Evolutionary conservation across 2,797 vertebrate genomes (phyloP).

Genomic region (Chrysocyon brachyurus): DNA sequence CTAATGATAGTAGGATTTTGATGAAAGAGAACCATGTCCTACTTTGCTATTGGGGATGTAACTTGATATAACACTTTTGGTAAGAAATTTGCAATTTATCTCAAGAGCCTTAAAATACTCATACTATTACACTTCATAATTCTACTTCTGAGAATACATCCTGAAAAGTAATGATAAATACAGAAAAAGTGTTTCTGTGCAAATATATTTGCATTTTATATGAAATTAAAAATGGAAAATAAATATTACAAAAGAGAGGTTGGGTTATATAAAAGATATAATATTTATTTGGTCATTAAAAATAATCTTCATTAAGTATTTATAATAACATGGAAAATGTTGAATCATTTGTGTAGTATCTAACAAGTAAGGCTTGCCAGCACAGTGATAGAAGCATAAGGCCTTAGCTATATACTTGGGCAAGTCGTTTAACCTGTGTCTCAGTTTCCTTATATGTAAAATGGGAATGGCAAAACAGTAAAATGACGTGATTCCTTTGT

Average conservation of each 20-base stretch:
- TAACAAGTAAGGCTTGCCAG: not conserved
- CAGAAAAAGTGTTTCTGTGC: not conserved
- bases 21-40: not conserved
- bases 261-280: not conserved
- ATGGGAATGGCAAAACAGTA: not conserved
- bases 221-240: constrained; percentile 27
- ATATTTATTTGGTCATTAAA: constrained; percentile 37
- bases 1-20: not conserved
- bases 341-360: not conserved
- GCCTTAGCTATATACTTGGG: not conserved
- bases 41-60: not conserved
- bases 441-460: constrained; percentile 18
- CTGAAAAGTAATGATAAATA: not conserved
- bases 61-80: not conserved
- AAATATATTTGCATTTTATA: constrained; percentile 25
- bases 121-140: constrained; percentile 2
- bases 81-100: not conserved
- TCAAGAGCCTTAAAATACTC: constrained; percentile 16
- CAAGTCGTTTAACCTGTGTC: not conserved
- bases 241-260: not conserved
- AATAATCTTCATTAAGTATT: not conserved
- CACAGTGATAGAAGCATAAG: not conserved
- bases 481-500: not conserved
- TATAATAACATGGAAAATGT: not conserved
- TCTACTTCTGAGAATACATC: not conserved